Percentiles rank a stretch among this genome's conserved stretches.
These are phyloP conservation scores for Iselma pallidipennis DNA, from an alignment of 2,888 invertebrate species.

Conservation along the genomic window DNA sequence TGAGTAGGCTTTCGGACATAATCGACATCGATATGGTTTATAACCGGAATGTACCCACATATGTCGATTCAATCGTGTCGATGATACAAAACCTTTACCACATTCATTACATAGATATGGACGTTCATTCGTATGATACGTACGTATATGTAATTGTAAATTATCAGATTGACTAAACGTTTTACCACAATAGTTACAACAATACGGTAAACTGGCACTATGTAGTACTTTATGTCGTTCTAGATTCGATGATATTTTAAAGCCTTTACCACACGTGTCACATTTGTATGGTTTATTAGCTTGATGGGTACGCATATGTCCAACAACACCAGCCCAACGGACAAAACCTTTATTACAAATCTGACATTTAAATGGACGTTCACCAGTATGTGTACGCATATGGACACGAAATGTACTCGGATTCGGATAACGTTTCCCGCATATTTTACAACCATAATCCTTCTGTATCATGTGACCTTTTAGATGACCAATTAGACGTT, in stretches of 20 bases:
- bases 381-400: slow-evolving; percentile 64
- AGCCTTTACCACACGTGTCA: slow-evolving; percentile 49
- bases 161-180: slow-evolving; percentile 52
- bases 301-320: slow-evolving; percentile 51
- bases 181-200: slow-evolving; percentile 51
- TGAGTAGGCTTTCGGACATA: slow-evolving; percentile 47
- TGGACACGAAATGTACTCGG: slow-evolving; percentile 58
- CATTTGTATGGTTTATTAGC: slow-evolving; percentile 48
- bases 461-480: slow-evolving; percentile 52
- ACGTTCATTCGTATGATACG: slow-evolving; percentile 51
- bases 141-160: slow-evolving; percentile 50
- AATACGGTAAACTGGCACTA: slow-evolving; percentile 46
- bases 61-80: slow-evolving; percentile 49
- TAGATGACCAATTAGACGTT: slow-evolving; percentile 49
- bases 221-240: slow-evolving; percentile 51
- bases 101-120: slow-evolving; percentile 52
- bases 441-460: slow-evolving; percentile 52
- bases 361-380: slow-evolving; percentile 52
- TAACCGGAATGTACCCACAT: slow-evolving; percentile 52
- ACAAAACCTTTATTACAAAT: slow-evolving; percentile 52
- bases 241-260: slow-evolving; percentile 51
- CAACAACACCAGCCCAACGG: slow-evolving; percentile 51
- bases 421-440: slow-evolving; percentile 53
- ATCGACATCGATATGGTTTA: slow-evolving; percentile 47
- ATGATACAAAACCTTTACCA: slow-evolving; percentile 52